A percentile compares a stretch with the other conserved stretches of the same genome.
phyloP scores from a whole-genome alignment of 2,113 vertebrate species.

The Aegotheles bennettii region DNA sequence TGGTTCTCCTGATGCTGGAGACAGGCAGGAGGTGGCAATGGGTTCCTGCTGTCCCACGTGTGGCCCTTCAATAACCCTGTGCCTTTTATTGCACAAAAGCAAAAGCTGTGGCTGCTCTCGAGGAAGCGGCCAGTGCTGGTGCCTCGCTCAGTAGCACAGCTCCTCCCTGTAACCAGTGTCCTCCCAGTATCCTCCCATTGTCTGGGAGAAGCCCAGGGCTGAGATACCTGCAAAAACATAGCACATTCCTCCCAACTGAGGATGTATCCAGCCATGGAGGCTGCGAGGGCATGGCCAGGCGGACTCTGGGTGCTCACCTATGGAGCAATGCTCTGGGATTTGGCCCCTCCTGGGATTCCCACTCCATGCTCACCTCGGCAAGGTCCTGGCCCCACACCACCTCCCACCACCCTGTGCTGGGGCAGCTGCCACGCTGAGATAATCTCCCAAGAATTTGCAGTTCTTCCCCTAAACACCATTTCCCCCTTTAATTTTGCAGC shows the following conservation, averaged over 20 bases:
- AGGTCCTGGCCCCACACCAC: background rate
- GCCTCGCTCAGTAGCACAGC: background rate
- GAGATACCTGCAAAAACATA: background rate
- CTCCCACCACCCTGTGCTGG: background rate
- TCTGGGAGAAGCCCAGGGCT: background rate
- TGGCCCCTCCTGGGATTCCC: background rate
- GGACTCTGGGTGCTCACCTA: background rate
- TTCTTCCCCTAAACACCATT: background rate
- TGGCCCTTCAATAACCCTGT: background rate
- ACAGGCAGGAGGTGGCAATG: background rate
- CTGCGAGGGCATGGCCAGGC: background rate
- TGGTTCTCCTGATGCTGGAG: background rate
- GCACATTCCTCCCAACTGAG: accelerated
- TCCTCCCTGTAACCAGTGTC: background rate
- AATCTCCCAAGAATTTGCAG: constrained; percentile 15
- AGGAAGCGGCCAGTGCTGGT: background rate
- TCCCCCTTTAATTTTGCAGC: background rate
- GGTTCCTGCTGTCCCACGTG: background rate
- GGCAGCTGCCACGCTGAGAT: background rate
- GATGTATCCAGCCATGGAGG: background rate
- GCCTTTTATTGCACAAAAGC: background rate
- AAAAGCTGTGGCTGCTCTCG: background rate
- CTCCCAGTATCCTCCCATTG: background rate
- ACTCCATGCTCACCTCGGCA: accelerated
- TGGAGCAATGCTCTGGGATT: background rate